A percentile compares a stretch with the other conserved stretches of the same genome.
These are phyloP conservation scores for Xenopus borealis DNA, from an alignment of 2,113 vertebrate species.

Conservation along the genomic window DNA sequence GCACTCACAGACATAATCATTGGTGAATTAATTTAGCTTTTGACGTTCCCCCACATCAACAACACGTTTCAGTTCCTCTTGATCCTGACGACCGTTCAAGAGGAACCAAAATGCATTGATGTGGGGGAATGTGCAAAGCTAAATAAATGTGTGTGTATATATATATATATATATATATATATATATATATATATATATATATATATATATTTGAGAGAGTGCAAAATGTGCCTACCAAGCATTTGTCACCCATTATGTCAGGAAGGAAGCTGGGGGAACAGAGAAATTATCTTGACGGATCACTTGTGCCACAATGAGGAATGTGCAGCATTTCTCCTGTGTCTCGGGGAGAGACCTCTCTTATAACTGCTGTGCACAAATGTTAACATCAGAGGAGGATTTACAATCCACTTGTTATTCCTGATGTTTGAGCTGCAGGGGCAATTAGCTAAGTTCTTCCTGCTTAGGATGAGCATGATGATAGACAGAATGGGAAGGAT, in stretches of 20 bases:
- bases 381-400: constrained; percentile 48
- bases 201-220: too few species aligned
- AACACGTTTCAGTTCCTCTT: too few species aligned
- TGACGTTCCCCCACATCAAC: too few species aligned
- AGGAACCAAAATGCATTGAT: too few species aligned
- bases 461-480: neutral
- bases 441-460: constrained; percentile 19
- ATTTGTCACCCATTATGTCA: constrained; percentile 5
- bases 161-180: too few species aligned
- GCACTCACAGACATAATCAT: too few species aligned
- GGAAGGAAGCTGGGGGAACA: neutral
- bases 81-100: too few species aligned
- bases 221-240: neutral
- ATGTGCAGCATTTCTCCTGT: constrained; percentile 13
- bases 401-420: constrained; percentile 51
- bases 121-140: too few species aligned
- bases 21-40: too few species aligned
- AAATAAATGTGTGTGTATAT: too few species aligned
- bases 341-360: constrained; percentile 11
- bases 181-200: too few species aligned
- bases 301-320: constrained; percentile 13
- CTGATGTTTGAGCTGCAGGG: neutral
- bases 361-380: constrained; percentile 42
- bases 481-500: neutral
- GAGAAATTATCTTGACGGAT: neutral